Evolutionary conservation across 2,888 invertebrate genomes (phyloP).

Genomic region (Ophonus ardosiacus): DNA sequence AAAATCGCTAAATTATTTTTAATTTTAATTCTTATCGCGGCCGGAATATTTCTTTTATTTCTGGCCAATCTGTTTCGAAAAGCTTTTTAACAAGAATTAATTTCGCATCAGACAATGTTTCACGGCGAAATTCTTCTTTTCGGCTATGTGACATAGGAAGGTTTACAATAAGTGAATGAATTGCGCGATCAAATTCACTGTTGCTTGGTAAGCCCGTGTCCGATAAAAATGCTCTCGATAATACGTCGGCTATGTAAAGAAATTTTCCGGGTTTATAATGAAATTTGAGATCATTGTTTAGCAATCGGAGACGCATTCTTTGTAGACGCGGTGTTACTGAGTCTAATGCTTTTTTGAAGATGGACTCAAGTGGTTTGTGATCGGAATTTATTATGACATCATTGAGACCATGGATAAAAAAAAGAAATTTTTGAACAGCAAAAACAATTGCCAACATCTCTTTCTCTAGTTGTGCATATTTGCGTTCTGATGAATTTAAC

Average conservation of each 20-base stretch:
- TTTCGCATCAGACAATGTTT: background rate
- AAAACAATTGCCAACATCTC: background rate
- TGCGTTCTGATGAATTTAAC: background rate
- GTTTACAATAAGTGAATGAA: background rate
- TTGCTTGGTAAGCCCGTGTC: background rate
- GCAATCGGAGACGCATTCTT: background rate
- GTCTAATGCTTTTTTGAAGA: background rate
- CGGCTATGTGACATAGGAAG: background rate
- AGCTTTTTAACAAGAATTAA: background rate
- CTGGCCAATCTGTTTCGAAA: too few species aligned
- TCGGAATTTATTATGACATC: background rate
- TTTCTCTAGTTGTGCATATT: background rate
- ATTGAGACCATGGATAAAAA: background rate
- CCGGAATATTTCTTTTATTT: too few species aligned
- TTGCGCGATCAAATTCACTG: background rate
- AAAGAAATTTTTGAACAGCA: background rate
- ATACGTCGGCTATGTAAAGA: background rate
- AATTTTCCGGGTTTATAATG: background rate
- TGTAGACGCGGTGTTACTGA: background rate
- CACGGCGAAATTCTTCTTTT: background rate
- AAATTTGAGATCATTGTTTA: background rate
- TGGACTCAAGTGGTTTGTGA: background rate
- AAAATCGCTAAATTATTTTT: background rate
- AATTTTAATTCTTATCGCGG: background rate
- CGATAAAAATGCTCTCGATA: background rate